phyloP scores from a whole-genome alignment of 2,113 vertebrate species.

The Chlamydotis undulata region DNA sequence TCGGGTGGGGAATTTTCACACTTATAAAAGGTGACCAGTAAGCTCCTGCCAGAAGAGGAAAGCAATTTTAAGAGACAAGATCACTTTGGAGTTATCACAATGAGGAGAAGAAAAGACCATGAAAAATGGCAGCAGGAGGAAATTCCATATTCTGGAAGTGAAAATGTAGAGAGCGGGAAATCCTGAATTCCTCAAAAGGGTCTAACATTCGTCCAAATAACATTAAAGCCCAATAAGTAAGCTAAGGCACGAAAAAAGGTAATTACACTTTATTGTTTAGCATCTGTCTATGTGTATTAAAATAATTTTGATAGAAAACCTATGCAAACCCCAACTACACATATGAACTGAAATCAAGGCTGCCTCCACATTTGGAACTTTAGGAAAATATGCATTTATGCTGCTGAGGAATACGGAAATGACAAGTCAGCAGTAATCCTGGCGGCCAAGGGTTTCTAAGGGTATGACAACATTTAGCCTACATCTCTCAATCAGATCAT shows the following conservation, averaged over 20 bases:
- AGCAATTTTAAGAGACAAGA: background rate
- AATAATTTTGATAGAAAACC: background rate
- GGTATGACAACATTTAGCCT: background rate
- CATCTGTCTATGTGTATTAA: background rate
- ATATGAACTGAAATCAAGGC: background rate
- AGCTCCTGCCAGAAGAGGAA: background rate
- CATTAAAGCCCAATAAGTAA: background rate
- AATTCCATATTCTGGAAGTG: background rate
- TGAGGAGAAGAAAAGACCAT: background rate
- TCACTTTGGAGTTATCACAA: background rate
- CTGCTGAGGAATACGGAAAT: background rate
- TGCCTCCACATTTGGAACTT: background rate
- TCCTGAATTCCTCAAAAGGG: background rate
- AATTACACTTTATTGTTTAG: background rate
- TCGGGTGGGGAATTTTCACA: background rate
- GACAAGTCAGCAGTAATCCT: background rate
- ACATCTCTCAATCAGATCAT: background rate
- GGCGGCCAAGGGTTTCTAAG: background rate
- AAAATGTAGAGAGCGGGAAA: background rate
- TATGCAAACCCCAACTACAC: background rate
- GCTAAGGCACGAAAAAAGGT: background rate
- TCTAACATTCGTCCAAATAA: background rate
- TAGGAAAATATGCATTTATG: background rate
- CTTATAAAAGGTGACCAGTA: background rate
- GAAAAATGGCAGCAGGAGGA: background rate